A percentile compares a stretch with the other conserved stretches of the same genome.
These are phyloP conservation scores for Gambusia holbrooki DNA, from an alignment of 2,113 vertebrate genomes.

Conservation along the genomic window DNA sequence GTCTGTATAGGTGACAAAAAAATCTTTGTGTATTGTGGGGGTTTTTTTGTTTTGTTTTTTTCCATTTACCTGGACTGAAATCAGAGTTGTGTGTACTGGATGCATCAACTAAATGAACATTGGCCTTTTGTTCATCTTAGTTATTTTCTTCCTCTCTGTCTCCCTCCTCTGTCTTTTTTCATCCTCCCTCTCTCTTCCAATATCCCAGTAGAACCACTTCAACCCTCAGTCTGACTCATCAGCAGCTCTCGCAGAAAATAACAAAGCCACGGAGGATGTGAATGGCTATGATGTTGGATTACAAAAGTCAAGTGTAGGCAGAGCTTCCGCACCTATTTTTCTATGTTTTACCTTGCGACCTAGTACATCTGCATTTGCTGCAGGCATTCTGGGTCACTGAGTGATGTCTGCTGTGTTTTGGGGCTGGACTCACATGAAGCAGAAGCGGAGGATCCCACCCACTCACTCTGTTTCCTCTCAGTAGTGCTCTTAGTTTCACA, in stretches of 20 bases:
- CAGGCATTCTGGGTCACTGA: constrained; percentile 43
- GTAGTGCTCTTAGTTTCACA: constrained; percentile 63
- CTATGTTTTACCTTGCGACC: constrained; percentile 28
- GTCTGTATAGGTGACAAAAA: constrained; percentile 31
- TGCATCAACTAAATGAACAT: not conserved
- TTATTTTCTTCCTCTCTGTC: constrained; percentile 34
- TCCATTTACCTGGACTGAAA: constrained; percentile 1
- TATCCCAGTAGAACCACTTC: constrained; percentile 50
- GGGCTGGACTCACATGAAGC: constrained; percentile 43
- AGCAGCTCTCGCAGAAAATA: constrained; percentile 39
- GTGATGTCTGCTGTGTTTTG: constrained; percentile 27
- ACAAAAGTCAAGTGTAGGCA: constrained; percentile 51
- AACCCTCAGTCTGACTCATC: constrained; percentile 58
- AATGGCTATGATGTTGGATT: constrained; percentile 43
- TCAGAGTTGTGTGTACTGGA: not conserved
- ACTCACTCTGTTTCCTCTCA: constrained; percentile 60
- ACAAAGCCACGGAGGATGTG: constrained; percentile 51
- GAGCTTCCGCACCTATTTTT: constrained; percentile 23
- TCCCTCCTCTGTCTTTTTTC: constrained; percentile 30
- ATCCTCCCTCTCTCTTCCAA: constrained; percentile 22
- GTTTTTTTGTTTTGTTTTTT: not conserved
- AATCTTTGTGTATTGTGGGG: not conserved
- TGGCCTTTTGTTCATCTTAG: constrained; percentile 27
- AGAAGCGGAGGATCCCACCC: constrained; percentile 50
- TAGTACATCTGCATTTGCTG: constrained; percentile 8